Evolutionary conservation across 2,888 invertebrate species (phyloP), one percentile per base, ranked within the genome.

Genomic region (Ochropleura leucogaster): DNA sequence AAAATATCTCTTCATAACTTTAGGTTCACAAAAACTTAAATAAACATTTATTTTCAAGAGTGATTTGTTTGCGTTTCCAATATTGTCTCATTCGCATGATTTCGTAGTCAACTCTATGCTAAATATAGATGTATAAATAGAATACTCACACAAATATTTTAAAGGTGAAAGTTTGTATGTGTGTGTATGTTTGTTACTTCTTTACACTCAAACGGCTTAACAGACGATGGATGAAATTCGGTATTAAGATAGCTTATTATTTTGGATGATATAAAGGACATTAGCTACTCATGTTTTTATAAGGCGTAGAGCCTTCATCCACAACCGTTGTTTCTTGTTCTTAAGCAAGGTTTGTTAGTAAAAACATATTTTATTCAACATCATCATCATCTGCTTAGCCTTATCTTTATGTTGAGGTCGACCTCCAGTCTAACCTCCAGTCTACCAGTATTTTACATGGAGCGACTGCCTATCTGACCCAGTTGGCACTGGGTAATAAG

Each of bases 41-140:
- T 12, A 12, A 18, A 18, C n/a, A 40, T 40, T n/a, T 49, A 40
- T 51, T 42, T 53, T n/a, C n/a, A 30, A 16, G 10, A n/a, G 16
- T 42, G 7, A 30, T 5, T 51, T 49, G 16, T 74, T 60, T 74
- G 44, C 30, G 4, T 59, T 59, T 51, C 16, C 30, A 72, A 44
- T 73, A 44, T 4, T 44, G 5, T 51, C 14, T 57, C 0, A 14
- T 47, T 73, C 57, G 44, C 60, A 20, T 74, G 60, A 40, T 46
- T 73, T 73, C 12, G 8, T 46, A 16, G n/a, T 30, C 30, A n/a
- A 62, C 12, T 60, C 30, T 14, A 30, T 30, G 14, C 14, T 7
- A 57, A 57, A 57, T 3, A 30, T 14, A 30, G 14, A 30, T 14
- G 9, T 3, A 16, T 16, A 55, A 3, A 55, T 12, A 55, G 30